Base-by-base conservation (phyloP, 2,797 vertebrate species). In the Miichthys miiuy region DNA sequence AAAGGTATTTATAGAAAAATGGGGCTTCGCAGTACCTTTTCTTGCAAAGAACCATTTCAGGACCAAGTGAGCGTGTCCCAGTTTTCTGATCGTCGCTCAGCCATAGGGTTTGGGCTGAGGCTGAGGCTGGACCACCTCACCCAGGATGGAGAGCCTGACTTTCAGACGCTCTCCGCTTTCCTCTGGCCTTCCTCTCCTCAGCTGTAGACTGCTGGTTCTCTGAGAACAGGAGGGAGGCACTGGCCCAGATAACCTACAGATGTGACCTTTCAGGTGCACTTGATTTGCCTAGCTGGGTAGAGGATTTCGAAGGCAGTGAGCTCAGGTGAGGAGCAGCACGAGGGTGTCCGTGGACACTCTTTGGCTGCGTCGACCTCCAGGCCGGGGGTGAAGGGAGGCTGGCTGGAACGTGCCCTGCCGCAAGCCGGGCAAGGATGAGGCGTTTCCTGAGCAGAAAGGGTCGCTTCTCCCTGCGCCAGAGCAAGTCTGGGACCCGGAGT, bases 1-100 rank as follows among this genome's bases (percentile, higher is more conserved):
- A 72, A 89, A 93, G 90, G 95, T 96, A 96, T 96, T 96, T 95
- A 95, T 96, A 96, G 95, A 96, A 95, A 96, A 96, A 95, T 95
- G 94, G 95, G 96, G 94, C 95, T 96, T 94, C 79, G 92, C 94
- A 84, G 94, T 94, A 95, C 94, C 95, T 96, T 96, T 94, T 94
- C 93, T 92, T 48, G 88, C 91, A 93, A 94, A 93, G 91, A 94
- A 94, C 93, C 92, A 90, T 94, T 95, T 93, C 90, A 93, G 82
- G 86, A 94, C 91, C 93, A 89, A 94, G 92, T 91, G 91, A 94
- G 90, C 21, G 82, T 95, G 95, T 96, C 95, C 96, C 94, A 96
- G 93, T 95, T 96, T 95, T 77, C 58, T 85, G 86, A 85, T 92
- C 82, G 27, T 89, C 57, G 79, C 91, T 93, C 86, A 88, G 92